A percentile compares a stretch with the other conserved stretches of the same genome.
These are phyloP conservation scores for Pristionchus pacificus DNA, from an alignment of 1,140 invertebrate species.

Conservation along the genomic window DNA sequence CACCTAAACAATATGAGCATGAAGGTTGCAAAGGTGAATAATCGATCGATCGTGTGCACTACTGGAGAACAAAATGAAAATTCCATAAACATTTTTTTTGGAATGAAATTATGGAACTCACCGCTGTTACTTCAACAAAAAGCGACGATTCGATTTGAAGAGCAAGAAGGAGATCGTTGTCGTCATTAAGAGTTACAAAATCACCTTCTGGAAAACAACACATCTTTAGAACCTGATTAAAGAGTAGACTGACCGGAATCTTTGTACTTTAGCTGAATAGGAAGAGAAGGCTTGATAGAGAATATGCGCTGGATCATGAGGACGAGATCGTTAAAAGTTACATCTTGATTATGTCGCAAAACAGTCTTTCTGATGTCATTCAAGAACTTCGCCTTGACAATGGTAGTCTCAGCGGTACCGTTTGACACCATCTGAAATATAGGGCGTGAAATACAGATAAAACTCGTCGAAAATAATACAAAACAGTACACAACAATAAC, in stretches of 20 bases:
- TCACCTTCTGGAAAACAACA: not conserved
- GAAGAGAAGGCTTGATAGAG: not conserved
- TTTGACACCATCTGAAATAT: not conserved
- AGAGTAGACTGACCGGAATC: not conserved
- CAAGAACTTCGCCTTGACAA: not conserved
- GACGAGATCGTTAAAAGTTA: not conserved
- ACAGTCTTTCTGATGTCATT: not conserved
- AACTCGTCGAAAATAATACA: not conserved
- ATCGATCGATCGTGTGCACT: no score
- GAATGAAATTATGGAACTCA: no score
- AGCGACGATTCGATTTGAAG: not conserved
- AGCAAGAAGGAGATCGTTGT: not conserved
- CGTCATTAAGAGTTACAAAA: not conserved
- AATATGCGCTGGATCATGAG: not conserved
- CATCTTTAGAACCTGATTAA: not conserved
- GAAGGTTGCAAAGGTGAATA: no score
- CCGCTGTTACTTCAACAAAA: not conserved
- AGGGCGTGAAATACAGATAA: not conserved
- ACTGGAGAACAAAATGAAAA: no score
- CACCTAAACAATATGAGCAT: no score
- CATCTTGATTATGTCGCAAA: not conserved
- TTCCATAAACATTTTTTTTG: no score
- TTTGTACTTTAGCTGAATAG: not conserved
- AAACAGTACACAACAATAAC: not conserved
- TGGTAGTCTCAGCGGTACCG: not conserved